Evolutionary conservation across 2,797 vertebrate species (phyloP), one percentile per base, ranked within the genome.

Genomic region (Phataginus tetradactyla): DNA sequence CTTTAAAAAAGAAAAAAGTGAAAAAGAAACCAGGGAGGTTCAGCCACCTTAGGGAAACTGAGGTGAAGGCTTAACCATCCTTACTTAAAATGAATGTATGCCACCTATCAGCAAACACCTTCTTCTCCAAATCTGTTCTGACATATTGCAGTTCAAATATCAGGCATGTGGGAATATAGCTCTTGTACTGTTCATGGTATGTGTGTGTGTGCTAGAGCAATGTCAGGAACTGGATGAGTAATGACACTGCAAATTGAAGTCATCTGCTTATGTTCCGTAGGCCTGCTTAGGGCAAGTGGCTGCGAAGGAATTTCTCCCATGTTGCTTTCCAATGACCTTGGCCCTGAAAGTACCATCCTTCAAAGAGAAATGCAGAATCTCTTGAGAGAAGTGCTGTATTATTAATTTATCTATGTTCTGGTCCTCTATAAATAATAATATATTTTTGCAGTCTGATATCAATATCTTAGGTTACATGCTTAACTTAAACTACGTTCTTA

Each of bases 231-330:
- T 53, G 84, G 42, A 53, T 97, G 96, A 97, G 69, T 97, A 97
- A 97, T 96, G 97, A 85, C 57, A 77, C 27, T 78, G 61, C 66
- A 97, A 97, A 97, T 97, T 97, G 96, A 96, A 97, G 95, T 97
- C 98, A 97, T 97, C 96, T 98, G 98, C 85, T 96, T 96, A 95
- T 77, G 95, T 94, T 96, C 96, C 42, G 93, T 75, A 92, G 39
- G 59, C 45, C 77, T 87, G 53, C 63, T 95, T 51, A 81, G 49
- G 86, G 77, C 51, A 81, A 92, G 68, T 80, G 90, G 29, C 86
- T 97, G 91, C 84, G 86, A 51, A 95, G n/a, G 95, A 97, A 97
- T 98, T 97, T 97, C 72, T 97, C 94, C 86, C 97, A 86, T 93
- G 68, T 68, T 96, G 75, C 89, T 93, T 94, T 96, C 83, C 95